These are phyloP conservation scores for Cynaeus angustus DNA, from an alignment of 2,888 invertebrate species.

Conservation along the genomic window DNA sequence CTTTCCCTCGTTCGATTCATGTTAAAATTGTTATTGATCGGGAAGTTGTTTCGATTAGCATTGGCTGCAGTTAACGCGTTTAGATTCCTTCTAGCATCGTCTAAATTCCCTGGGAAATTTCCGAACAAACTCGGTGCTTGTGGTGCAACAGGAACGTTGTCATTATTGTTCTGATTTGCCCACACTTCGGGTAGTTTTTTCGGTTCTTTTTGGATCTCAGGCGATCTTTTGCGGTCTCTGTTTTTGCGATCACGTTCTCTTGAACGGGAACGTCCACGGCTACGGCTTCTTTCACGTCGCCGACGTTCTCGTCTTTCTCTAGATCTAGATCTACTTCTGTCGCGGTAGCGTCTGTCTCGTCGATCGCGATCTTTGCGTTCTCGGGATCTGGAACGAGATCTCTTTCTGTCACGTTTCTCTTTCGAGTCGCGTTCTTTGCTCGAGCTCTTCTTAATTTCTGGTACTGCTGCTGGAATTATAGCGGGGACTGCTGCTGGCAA, in stretches of 20 bases:
- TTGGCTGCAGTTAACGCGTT: conserved; percentile 72
- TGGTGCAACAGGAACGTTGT: conserved; percentile 46
- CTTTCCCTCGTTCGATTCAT: conserved; percentile 35
- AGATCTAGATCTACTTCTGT: conserved; percentile 69
- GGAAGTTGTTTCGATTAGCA: conserved; percentile 53
- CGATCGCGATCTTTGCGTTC: conserved; percentile 66
- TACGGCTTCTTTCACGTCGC: conserved; percentile 75
- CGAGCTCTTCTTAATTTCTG: conserved; percentile 67
- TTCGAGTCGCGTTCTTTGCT: conserved; percentile 59
- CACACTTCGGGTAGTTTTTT: conserved; percentile 57
- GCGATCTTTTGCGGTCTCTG: conserved; percentile 59
- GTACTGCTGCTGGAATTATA: conserved; percentile 63
- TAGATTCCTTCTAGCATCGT: conserved; percentile 76
- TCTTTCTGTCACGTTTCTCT: conserved; percentile 70
- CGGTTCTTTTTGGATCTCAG: conserved; percentile 32
- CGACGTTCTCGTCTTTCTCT: conserved; percentile 75
- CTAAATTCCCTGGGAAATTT: conserved; percentile 54
- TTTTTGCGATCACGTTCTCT: conserved; percentile 70
- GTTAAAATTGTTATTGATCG: conserved; percentile 8
- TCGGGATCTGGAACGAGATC: conserved; percentile 69
- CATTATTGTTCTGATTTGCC: conserved; percentile 49
- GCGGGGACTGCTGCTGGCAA: conserved; percentile 64
- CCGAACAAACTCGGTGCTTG: conserved; percentile 56
- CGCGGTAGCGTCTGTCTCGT: conserved; percentile 68
- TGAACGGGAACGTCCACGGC: conserved; percentile 74